Conservation (phyloP, 2,797 vertebrate species). For the Pseudopleuronectes americanus region DNA sequence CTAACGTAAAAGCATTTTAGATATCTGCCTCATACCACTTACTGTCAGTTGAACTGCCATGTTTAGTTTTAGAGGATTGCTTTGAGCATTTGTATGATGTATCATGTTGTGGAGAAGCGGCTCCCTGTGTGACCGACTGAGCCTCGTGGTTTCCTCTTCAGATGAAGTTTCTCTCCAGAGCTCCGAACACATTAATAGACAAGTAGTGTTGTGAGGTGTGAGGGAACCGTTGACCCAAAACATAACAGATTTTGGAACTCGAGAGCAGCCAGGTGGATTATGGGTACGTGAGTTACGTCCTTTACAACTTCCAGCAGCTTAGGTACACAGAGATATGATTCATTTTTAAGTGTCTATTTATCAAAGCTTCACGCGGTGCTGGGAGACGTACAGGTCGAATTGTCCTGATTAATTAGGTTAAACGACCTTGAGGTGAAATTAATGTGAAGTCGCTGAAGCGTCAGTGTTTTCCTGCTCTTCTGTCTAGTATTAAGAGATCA, state of each 20-base stretch:
- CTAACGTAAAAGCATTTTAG: constrained; percentile 21
- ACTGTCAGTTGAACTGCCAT: constrained; percentile 21
- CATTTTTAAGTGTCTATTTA: constrained; percentile 6
- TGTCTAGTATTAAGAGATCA: neutral
- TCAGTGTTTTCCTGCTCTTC: neutral
- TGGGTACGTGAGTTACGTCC: constrained; percentile 21
- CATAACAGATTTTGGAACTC: constrained; percentile 27
- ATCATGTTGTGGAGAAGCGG: constrained; percentile 13
- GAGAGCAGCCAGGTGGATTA: constrained; percentile 11
- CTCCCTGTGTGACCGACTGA: constrained; percentile 22
- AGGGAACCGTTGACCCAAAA: constrained; percentile 42
- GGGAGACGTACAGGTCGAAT: constrained; percentile 2
- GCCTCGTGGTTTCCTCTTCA: constrained; percentile 38
- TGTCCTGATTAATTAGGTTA: constrained; percentile 14
- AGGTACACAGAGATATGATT: neutral
- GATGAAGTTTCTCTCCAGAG: constrained; percentile 21
- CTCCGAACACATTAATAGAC: constrained; percentile 38
- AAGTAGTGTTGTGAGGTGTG: constrained; percentile 21
- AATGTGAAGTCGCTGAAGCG: neutral
- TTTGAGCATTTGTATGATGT: constrained; percentile 14
- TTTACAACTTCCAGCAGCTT: neutral
- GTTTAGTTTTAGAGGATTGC: constrained; percentile 2
- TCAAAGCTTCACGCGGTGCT: constrained; percentile 10
- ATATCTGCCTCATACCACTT: constrained; percentile 24
- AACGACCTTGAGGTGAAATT: constrained; percentile 10